Percentiles rank a stretch among this genome's conserved stretches.
phyloP scores from a whole-genome alignment of 92 coral and sea anemone genomes.

The Galaxea fascicularis region DNA sequence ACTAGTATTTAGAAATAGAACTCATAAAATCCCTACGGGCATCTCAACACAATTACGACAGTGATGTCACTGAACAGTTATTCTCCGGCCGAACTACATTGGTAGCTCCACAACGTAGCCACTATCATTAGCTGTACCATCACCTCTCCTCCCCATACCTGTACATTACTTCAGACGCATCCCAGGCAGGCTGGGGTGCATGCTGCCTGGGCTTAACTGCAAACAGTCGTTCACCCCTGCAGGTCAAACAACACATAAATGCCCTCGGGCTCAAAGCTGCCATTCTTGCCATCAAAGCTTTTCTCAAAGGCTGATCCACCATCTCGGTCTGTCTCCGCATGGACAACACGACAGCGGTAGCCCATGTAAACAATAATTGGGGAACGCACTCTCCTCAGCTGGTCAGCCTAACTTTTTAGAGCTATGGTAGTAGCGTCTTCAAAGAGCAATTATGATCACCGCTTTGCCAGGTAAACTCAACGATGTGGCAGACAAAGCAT shows the following conservation, averaged over 20 bases:
- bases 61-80: neutral
- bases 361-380: conserved; percentile 29
- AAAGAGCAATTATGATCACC: conserved; percentile 17
- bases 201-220: too few species aligned
- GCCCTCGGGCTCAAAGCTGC: conserved; percentile 54
- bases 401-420: conserved; percentile 29
- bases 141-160: conserved; percentile 32
- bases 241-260: too few species aligned
- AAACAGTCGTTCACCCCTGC: too few species aligned
- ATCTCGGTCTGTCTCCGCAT: conserved; percentile 37
- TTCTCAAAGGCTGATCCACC: conserved; percentile 19
- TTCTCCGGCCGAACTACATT: too few species aligned
- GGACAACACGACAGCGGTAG: too few species aligned
- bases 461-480: conserved; percentile 60
- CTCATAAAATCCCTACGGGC: conserved; percentile 24
- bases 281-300: conserved; percentile 23
- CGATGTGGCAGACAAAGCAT: too few species aligned
- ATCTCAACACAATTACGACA: conserved; percentile 31
- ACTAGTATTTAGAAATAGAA: conserved; percentile 30
- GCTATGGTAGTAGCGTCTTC: conserved; percentile 54
- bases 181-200: too few species aligned
- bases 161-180: too few species aligned
- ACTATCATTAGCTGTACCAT: conserved; percentile 24
- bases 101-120: conserved; percentile 20
- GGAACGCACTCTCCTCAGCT: conserved; percentile 49